Evolutionary conservation across 2,113 vertebrate genomes (phyloP).

Genomic region (Prionailurus bengalensis): DNA sequence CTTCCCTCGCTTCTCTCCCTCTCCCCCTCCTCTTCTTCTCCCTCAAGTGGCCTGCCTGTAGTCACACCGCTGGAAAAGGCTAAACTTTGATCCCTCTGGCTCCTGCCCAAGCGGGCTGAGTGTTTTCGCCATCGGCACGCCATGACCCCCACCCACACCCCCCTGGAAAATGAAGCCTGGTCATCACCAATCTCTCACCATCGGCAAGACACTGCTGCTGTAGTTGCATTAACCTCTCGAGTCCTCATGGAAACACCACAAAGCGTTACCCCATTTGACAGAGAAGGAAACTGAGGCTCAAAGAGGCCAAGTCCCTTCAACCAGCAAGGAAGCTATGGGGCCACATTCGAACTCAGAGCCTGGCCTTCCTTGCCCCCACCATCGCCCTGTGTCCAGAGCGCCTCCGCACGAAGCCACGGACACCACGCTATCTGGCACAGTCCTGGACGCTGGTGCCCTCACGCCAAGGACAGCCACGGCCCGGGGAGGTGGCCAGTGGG

Average conservation of each 20-base stretch:
- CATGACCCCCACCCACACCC: background rate
- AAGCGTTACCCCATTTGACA: background rate
- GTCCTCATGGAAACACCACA: background rate
- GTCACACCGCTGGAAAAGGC: background rate
- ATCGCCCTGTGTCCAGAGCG: fast-evolving
- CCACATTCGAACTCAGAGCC: background rate
- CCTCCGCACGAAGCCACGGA: background rate
- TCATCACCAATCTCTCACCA: fast-evolving
- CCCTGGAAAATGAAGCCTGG: fast-evolving
- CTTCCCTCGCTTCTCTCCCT: background rate
- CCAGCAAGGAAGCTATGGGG: background rate
- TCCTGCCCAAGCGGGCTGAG: too few species aligned
- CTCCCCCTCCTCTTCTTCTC: background rate
- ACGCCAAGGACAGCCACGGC: too few species aligned
- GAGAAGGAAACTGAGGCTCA: background rate
- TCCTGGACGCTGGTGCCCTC: background rate
- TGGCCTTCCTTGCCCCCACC: fast-evolving
- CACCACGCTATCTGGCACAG: background rate
- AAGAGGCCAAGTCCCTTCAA: background rate
- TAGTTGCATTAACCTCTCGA: fast-evolving
- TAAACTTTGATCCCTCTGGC: background rate
- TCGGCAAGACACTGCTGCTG: fast-evolving
- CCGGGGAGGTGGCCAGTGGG: fast-evolving
- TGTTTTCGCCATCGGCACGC: fast-evolving
- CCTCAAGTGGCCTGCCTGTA: too few species aligned